Evolutionary conservation across 2,797 vertebrate genomes (phyloP).

Genomic region (Dicrostonyx torquatus): DNA sequence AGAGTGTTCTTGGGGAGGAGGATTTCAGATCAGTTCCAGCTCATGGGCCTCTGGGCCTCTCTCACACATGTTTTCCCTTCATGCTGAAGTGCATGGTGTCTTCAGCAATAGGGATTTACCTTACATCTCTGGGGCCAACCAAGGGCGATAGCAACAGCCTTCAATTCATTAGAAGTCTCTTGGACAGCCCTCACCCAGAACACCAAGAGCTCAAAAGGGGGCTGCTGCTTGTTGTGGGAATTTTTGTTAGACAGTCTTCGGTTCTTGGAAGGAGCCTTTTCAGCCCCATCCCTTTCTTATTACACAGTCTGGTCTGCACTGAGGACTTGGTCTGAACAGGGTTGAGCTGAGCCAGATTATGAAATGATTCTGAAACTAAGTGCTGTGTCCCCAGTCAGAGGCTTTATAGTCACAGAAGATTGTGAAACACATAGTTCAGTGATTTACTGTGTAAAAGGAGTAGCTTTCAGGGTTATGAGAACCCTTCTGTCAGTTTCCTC

Average conservation of each 20-base stretch:
- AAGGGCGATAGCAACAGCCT: neutral
- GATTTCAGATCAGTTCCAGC: neutral
- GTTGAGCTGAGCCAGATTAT: neutral
- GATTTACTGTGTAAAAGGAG: neutral
- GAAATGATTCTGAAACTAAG: conserved; percentile 4
- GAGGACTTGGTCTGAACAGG: neutral
- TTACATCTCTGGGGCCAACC: neutral
- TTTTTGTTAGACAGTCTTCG: neutral
- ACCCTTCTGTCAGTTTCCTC: conserved; percentile 10
- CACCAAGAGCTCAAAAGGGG: neutral
- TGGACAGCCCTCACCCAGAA: neutral
- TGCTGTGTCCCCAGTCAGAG: neutral
- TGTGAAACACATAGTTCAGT: neutral
- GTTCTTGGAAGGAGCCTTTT: neutral
- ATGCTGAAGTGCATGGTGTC: neutral
- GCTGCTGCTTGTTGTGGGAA: neutral
- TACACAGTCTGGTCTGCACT: neutral
- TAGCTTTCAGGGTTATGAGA: neutral
- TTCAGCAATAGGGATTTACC: neutral
- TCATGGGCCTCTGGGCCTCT: too few relatives aligned
- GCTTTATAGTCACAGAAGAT: neutral
- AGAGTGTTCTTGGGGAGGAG: neutral
- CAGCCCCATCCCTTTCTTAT: neutral
- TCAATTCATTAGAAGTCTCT: neutral
- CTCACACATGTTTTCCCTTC: too few relatives aligned